A percentile compares a stretch with the other conserved stretches of the same genome.
Evolutionary conservation across 2,113 vertebrate species (phyloP).

Genomic region (Zingel zingel): DNA sequence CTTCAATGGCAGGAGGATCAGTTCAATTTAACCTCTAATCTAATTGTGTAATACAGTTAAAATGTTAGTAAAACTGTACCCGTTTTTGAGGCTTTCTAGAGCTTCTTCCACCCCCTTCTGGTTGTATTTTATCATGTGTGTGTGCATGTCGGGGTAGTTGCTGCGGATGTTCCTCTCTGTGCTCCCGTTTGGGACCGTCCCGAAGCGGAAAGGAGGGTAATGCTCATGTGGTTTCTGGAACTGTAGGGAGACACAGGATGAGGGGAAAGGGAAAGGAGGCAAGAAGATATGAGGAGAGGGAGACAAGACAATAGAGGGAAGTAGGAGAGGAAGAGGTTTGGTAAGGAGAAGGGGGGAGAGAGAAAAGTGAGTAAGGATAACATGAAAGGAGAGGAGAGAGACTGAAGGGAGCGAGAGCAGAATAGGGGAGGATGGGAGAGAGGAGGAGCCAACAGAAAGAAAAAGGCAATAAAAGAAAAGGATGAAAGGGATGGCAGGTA

Average conservation of each 20-base stretch:
- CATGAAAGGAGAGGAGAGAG: conserved; percentile 32
- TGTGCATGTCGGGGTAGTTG: conserved; percentile 99
- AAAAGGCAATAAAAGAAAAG: not conserved
- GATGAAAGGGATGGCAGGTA: not conserved
- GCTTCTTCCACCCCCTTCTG: conserved; percentile 97
- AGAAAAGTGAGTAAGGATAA: not conserved
- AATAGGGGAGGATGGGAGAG: conserved; percentile 10
- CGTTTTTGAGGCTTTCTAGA: conserved; percentile 94
- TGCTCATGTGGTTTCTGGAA: conserved; percentile 98
- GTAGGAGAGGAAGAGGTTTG: conserved; percentile 2
- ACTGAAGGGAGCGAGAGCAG: conserved; percentile 33
- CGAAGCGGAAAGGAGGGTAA: conserved; percentile 97
- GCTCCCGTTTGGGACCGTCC: conserved; percentile 98
- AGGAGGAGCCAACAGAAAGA: not conserved
- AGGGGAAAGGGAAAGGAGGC: not conserved
- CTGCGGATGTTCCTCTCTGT: conserved; percentile 98
- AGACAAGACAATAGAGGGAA: not conserved
- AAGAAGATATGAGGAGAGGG: conserved; percentile 30
- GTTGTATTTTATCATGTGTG: conserved; percentile 98
- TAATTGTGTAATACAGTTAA: not conserved
- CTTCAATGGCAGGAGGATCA: not conserved
- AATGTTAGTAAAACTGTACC: conserved; percentile 79
- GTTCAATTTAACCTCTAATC: conserved; percentile 30
- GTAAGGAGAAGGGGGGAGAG: not conserved
- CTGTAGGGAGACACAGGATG: conserved; percentile 75